These are phyloP conservation scores for Ferrisia virgata DNA, from an alignment of 2,888 invertebrate species.

Conservation along the genomic window DNA sequence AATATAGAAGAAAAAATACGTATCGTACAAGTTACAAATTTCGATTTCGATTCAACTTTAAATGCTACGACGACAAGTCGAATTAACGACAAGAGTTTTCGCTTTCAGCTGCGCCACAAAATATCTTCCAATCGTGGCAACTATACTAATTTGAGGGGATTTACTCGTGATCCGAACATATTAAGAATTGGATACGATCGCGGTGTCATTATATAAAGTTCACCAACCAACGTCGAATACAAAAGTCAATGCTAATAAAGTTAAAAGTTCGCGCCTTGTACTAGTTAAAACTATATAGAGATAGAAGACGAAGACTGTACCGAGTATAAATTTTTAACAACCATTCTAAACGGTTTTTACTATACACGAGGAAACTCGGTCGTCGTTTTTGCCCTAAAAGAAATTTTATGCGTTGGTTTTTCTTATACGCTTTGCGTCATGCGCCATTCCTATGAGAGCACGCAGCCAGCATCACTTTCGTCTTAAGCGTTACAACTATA, in stretches of 20 bases:
- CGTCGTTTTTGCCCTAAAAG: not conserved
- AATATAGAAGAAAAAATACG: not conserved
- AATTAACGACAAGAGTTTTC: not conserved
- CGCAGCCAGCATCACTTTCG: not conserved
- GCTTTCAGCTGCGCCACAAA: not conserved
- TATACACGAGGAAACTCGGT: not conserved
- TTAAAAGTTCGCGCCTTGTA: conserved; percentile 3
- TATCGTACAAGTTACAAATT: too few relatives aligned
- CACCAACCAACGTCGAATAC: not conserved
- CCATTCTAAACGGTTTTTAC: not conserved
- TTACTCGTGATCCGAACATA: not conserved
- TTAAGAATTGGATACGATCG: not conserved
- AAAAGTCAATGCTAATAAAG: conserved; percentile 10
- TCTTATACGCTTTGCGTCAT: not conserved
- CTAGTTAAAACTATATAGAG: not conserved
- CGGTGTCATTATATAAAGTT: not conserved
- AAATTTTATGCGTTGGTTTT: not conserved
- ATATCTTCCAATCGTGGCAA: not conserved
- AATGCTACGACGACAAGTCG: not conserved
- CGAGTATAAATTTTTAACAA: not conserved
- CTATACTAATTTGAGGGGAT: not conserved
- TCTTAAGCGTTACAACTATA: not conserved
- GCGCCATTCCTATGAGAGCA: conserved; percentile 5
- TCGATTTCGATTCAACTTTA: not conserved
- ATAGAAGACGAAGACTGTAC: not conserved